These are phyloP conservation scores for Taenioides sp. DNA, from an alignment of 2,797 vertebrate species.

Conservation along the genomic window DNA sequence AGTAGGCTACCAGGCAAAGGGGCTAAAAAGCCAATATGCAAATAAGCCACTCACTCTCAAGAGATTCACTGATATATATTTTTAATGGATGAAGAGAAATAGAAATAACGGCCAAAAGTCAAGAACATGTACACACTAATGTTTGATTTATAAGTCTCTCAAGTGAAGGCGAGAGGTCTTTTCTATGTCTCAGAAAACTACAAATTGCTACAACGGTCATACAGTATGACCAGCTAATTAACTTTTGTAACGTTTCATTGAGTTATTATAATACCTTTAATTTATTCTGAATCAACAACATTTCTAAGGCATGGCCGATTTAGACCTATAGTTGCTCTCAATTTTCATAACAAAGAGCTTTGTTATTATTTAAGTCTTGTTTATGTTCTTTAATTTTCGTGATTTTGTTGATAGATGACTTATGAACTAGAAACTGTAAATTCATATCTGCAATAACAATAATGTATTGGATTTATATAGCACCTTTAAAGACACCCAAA, in stretches of 20 bases:
- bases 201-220: background rate
- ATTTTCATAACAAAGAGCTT: background rate
- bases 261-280: conserved; percentile 17
- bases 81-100: conserved; percentile 3
- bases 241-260: background rate
- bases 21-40: conserved; percentile 3
- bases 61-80: background rate
- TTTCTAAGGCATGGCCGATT: background rate
- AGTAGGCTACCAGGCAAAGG: background rate
- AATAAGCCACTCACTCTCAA: background rate
- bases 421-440: no score
- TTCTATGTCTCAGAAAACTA: background rate
- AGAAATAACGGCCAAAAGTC: conserved; percentile 7
- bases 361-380: background rate
- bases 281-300: conserved; percentile 16
- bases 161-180: background rate
- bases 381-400: background rate
- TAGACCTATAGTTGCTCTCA: background rate
- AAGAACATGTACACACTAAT: background rate
- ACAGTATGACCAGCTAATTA: background rate
- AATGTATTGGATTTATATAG: no score
- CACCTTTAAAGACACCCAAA: no score
- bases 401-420: no score
- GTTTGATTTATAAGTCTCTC: background rate
- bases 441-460: no score